Evolutionary conservation across 2,797 vertebrate species (phyloP).

Genomic region (Phyllotis vaccarum): DNA sequence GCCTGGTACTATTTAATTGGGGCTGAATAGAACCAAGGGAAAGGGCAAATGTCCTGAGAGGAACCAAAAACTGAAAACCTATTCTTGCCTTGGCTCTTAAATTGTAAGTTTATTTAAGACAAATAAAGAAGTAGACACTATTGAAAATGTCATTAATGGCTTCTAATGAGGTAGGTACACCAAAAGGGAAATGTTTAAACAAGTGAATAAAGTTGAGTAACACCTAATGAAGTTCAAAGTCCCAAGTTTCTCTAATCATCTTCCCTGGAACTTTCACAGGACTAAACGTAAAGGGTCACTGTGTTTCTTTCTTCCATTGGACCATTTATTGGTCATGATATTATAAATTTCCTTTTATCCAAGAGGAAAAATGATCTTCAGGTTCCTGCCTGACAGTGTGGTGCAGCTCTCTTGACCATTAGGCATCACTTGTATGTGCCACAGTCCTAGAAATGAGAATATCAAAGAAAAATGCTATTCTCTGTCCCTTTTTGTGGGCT

Average conservation of each 20-base stretch:
- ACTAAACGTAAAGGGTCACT: neutral
- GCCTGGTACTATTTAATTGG: neutral
- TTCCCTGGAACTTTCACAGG: neutral
- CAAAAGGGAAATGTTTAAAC: neutral
- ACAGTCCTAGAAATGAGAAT: neutral
- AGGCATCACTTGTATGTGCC: neutral
- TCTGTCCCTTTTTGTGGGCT: neutral
- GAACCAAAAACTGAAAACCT: neutral
- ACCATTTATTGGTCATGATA: neutral
- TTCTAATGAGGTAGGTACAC: neutral
- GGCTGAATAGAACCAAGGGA: neutral
- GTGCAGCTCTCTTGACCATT: neutral
- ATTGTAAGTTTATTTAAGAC: neutral
- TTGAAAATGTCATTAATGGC: neutral
- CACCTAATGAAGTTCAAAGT: neutral
- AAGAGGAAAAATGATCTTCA: neutral
- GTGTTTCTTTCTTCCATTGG: neutral
- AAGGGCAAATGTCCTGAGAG: neutral
- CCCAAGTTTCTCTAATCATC: neutral
- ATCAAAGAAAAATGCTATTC: neutral
- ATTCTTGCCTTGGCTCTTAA: neutral
- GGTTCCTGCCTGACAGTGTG: neutral
- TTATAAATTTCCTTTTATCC: slow-evolving; percentile 11
- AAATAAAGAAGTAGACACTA: neutral
- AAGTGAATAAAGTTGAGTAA: neutral